Evolutionary conservation across 2,797 vertebrate species (phyloP), one percentile per base, ranked within the genome.

Genomic region (Chlorospingus flavigularis): DNA sequence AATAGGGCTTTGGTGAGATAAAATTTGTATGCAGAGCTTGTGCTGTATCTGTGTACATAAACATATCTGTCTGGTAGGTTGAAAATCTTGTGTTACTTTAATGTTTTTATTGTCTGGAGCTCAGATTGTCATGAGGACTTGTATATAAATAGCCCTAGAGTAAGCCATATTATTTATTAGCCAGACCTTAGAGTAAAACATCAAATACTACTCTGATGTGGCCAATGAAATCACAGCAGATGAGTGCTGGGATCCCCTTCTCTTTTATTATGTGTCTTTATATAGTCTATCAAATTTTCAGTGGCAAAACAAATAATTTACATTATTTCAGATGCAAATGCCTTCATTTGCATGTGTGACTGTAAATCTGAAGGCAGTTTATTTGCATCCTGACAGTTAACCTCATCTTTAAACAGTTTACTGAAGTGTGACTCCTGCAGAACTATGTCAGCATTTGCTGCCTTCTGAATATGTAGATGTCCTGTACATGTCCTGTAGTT

Each of bases 281-380:
- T 14, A 24, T 2, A 57, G 10, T 53, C 26, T 75, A 53, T 57
- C 30, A 84, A 88, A 62, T 72, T 90, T 86, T 94, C 83, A 78
- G 33, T 31, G 14, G 12, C 37, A 79, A 93, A 94, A 66, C 66
- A 92, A 95, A 58, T 63, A 55, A 94, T 91, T 90, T 77, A 57
- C 55, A 42, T 65, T 66, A 70, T 90, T 88, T 96, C 80, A 90
- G 45, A 86, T 92, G 88, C 51, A 94, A 94, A 95, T 79, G 12
- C 2, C n/a, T 84, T 87, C 40, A 76, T 92, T 79, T 90, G 53
- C 53, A 76, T 60, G 35, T 47, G 17, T 47, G 81, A 79, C 21
- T 78, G 37, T 76, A 74, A 89, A 79, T 89, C n/a, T 67, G 68
- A 45, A 92, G 25, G 33, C 63, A 77, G 18, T 48, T 54, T 76